Conservation (phyloP, 2,113 vertebrate species). For the Acrocephalus kingi region DNA sequence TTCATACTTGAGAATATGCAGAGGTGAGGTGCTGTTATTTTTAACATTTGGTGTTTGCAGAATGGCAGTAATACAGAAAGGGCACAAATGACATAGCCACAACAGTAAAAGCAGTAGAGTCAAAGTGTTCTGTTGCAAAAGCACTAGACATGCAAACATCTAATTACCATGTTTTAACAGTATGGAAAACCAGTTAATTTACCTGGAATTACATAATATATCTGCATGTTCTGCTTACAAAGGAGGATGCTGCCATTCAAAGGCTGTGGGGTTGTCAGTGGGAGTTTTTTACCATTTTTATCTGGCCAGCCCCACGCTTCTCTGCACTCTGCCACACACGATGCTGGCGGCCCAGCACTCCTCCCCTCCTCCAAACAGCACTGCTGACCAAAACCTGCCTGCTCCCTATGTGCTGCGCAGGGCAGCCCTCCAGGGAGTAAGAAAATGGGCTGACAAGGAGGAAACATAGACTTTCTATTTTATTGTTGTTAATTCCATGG, state of each 20-base stretch:
- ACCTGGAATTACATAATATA: not conserved
- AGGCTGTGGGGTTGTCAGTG: not conserved
- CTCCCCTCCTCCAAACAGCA: not conserved
- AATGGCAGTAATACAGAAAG: not conserved
- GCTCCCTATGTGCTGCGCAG: not conserved
- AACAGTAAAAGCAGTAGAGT: not conserved
- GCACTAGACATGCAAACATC: not conserved
- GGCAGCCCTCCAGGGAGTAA: not conserved
- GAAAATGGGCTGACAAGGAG: not conserved
- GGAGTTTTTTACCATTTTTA: not conserved
- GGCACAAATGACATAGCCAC: not conserved
- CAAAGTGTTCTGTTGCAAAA: not conserved
- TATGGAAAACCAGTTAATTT: not conserved
- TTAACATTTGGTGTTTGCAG: not conserved
- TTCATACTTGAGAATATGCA: not conserved
- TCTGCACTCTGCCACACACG: conserved; percentile 26
- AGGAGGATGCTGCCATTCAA: not conserved
- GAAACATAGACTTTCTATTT: not conserved
- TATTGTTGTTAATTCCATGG: not conserved
- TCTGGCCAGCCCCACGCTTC: not conserved
- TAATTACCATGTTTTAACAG: not conserved
- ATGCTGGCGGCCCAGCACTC: not conserved
- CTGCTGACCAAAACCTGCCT: not conserved
- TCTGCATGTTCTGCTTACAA: not conserved
- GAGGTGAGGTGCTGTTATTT: not conserved